Evolutionary conservation across 2,113 vertebrate genomes (phyloP), one percentile per base, ranked within the genome.

Genomic region (Gallinago jamesoni): DNA sequence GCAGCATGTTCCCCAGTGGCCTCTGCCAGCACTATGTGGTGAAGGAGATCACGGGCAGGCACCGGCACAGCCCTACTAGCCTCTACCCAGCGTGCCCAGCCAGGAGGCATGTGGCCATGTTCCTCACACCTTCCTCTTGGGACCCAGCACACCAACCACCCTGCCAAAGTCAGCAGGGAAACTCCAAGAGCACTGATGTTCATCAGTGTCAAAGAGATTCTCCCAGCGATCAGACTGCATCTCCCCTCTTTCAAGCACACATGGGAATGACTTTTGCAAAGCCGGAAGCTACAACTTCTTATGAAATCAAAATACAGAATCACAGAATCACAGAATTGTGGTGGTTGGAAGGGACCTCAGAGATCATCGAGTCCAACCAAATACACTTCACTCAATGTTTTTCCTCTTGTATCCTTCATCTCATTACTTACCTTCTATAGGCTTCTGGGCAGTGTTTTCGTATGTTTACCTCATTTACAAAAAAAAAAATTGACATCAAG

Each of bases 31-130:
- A 10, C 2, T 3, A 14, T 10, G 30, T 3, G 28, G 35, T 10
- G 12, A 27, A 27, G 31, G 1, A 21, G 39, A 28, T n/a, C 62
- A 17, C 5, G 4, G 2, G 33, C 43, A 43, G 17, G 31, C 47
- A 4, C 10, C 10, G 18, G 6, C n/a, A 19, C 48, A 24, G 47
- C 55, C 31, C 14, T 8, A 52, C 39, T 7, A 16, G 9, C 6
- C 1, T 2, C 5, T 3, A 14, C 6, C 6, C 1, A 28, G n/a
- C 78, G 6, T 31, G 28, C 12, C 1, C 28, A 72, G 73, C 3
- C 28, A 7, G 10, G 9, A 53, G 48, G 21, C 57, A 15, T 14
- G 2, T 0, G 12, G n/a, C 22, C 35, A 3, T 2, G 2, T 14
- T 25, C n/a, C 2, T 6, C 27, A 24, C 10, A 1, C 20, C 18